Evolutionary conservation across 1,140 invertebrate species (phyloP).

Genomic region (Forficula auricularia): DNA sequence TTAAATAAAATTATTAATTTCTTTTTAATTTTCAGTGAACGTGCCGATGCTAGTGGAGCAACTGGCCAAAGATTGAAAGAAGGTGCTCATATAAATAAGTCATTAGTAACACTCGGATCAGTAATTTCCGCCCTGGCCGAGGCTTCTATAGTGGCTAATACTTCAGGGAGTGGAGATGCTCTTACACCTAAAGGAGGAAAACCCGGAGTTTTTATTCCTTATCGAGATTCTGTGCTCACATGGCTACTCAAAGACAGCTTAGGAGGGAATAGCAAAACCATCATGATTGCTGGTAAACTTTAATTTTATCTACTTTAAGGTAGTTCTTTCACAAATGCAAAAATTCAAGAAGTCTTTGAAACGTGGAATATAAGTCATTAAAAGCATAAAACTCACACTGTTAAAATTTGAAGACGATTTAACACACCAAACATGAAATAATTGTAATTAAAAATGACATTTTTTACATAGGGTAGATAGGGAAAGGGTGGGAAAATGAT

Average conservation of each 20-base stretch:
- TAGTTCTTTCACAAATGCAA: no score
- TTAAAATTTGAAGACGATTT: no score
- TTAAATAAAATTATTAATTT: no score
- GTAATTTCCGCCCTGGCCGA: slow-evolving; percentile 87
- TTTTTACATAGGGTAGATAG: no score
- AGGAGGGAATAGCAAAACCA: slow-evolving; percentile 84
- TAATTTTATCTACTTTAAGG: no score
- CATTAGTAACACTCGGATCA: slow-evolving; percentile 74
- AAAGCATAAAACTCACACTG: no score
- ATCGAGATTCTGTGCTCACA: slow-evolving; percentile 76
- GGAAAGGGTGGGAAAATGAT: no score
- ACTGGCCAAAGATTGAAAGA: slow-evolving; percentile 73
- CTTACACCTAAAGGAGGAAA: slow-evolving; percentile 25
- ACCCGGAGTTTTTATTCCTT: slow-evolving; percentile 62
- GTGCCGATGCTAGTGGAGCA: slow-evolving; percentile 70
- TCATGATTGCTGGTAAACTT: slow-evolving; percentile 61
- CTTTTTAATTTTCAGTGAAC: slow-evolving; percentile 45
- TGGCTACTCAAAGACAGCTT: slow-evolving; percentile 82
- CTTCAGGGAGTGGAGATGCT: background rate
- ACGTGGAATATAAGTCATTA: no score
- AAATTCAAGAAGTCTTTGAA: no score
- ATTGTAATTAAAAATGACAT: no score
- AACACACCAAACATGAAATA: no score
- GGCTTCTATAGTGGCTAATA: slow-evolving; percentile 26
- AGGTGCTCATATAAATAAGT: slow-evolving; percentile 85